A percentile compares a stretch with the other conserved stretches of the same genome.
These are phyloP conservation scores for Campylorhamphus procurvoides DNA, from an alignment of 2,113 vertebrate genomes.

Conservation along the genomic window DNA sequence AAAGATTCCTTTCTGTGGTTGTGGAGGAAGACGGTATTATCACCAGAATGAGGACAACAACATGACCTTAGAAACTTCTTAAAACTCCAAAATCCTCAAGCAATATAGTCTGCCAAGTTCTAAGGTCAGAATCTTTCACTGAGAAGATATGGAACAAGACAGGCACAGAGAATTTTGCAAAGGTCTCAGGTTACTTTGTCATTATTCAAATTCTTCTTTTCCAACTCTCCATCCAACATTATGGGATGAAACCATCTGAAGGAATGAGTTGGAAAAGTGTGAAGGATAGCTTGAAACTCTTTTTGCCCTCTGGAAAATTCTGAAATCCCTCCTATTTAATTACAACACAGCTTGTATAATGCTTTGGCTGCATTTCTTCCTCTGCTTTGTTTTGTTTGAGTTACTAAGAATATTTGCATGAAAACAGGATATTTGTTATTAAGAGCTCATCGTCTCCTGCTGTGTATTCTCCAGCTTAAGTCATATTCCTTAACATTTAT, in stretches of 20 bases:
- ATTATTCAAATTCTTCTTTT: slow-evolving; percentile 36
- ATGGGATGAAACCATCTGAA: slow-evolving; percentile 27
- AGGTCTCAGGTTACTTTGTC: slow-evolving; percentile 42
- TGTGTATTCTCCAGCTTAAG: slow-evolving; percentile 47
- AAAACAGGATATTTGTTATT: slow-evolving; percentile 68
- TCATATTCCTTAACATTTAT: slow-evolving; percentile 58
- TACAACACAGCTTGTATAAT: slow-evolving; percentile 56
- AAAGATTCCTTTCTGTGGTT: background rate
- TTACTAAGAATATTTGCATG: slow-evolving; percentile 70
- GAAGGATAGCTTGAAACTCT: slow-evolving; percentile 39
- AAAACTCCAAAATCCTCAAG: background rate
- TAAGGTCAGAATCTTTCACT: slow-evolving; percentile 1
- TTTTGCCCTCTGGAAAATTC: slow-evolving; percentile 43
- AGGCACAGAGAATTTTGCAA: background rate
- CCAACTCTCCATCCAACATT: slow-evolving; percentile 21
- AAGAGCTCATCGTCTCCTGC: slow-evolving; percentile 61
- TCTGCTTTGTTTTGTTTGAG: slow-evolving; percentile 54
- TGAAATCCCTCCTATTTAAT: slow-evolving; percentile 50
- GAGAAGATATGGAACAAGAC: background rate
- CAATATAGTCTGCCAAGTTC: background rate
- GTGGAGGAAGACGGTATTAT: background rate
- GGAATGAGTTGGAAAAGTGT: slow-evolving; percentile 34
- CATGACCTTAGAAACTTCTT: background rate
- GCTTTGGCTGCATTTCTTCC: slow-evolving; percentile 56
- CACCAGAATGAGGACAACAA: background rate